Evolutionary conservation across 2,113 vertebrate genomes (phyloP).

Genomic region (Burhinus oedicnemus): DNA sequence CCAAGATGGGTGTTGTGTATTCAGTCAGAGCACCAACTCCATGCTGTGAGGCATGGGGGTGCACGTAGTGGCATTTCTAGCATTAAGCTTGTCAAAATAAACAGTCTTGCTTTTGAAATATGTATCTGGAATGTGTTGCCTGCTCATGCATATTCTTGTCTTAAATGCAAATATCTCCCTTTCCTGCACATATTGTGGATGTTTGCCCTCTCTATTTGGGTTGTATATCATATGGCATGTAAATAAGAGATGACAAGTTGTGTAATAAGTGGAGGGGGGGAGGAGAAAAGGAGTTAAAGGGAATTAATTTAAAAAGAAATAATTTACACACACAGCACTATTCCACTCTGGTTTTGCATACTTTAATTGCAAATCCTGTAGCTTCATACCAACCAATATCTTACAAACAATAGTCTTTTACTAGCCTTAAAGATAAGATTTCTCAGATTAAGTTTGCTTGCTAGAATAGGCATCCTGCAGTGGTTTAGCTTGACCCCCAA

Average conservation of each 20-base stretch:
- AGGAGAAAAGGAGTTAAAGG: neutral
- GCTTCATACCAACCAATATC: neutral
- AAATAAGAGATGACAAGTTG: conserved; percentile 64
- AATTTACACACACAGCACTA: conserved; percentile 50
- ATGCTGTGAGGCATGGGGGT: neutral
- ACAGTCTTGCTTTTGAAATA: conserved; percentile 23
- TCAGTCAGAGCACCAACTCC: neutral
- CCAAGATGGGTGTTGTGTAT: neutral
- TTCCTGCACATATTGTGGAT: neutral
- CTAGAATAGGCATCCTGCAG: neutral
- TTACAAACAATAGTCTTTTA: conserved; percentile 4
- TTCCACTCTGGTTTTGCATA: conserved; percentile 34
- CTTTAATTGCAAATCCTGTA: conserved; percentile 45
- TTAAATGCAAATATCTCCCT: conserved; percentile 24
- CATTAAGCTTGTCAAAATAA: conserved; percentile 16
- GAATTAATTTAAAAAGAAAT: conserved; percentile 58
- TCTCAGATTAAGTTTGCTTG: neutral
- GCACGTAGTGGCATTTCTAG: neutral
- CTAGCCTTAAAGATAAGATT: neutral
- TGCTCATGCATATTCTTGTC: conserved; percentile 36
- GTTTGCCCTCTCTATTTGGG: conserved; percentile 64
- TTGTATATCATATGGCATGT: conserved; percentile 43
- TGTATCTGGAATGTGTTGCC: conserved; percentile 27
- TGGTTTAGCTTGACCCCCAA: neutral
- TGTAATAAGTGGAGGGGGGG: conserved; percentile 13